A percentile compares a stretch with the other conserved stretches of the same genome.
Evolutionary conservation across 2,888 invertebrate species (phyloP).

Genomic region (Flabesymbios commensalis): DNA sequence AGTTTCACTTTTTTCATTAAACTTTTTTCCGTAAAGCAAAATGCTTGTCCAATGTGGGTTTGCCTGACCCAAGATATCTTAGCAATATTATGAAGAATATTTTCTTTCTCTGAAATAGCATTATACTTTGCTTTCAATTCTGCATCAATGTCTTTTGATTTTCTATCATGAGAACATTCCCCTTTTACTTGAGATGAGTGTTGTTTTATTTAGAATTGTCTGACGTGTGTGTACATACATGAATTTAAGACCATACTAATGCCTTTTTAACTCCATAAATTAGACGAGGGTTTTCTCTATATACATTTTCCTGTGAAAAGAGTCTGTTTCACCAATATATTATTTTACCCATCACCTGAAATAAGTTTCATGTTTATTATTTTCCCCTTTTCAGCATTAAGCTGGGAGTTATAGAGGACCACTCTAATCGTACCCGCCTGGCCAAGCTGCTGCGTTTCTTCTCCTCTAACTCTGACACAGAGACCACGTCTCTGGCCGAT

Average conservation of each 20-base stretch:
- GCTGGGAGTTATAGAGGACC: slow-evolving; percentile 96
- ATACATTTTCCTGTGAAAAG: too few relatives aligned
- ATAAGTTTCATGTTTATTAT: too few relatives aligned
- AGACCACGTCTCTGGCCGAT: slow-evolving; percentile 77
- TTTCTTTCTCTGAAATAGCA: neutral
- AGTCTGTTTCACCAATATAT: too few relatives aligned
- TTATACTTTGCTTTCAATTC: too few relatives aligned
- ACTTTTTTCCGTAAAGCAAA: neutral
- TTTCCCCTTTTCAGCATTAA: slow-evolving; percentile 76
- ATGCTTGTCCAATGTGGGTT: neutral
- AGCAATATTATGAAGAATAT: neutral
- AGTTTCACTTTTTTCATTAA: neutral
- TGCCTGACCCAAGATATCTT: neutral
- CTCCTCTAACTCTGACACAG: slow-evolving; percentile 73
- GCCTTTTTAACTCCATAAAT: too few relatives aligned
- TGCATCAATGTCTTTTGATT: too few relatives aligned
- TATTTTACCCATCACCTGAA: too few relatives aligned
- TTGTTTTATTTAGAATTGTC: slow-evolving; percentile 6
- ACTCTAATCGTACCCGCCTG: slow-evolving; percentile 90
- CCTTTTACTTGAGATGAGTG: neutral
- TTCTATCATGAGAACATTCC: too few relatives aligned
- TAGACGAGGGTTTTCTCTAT: too few relatives aligned
- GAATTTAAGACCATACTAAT: too few relatives aligned
- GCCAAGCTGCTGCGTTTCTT: slow-evolving; percentile 90
- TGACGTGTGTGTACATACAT: neutral